Percentiles rank a stretch among this genome's conserved stretches.
Conservation (phyloP, 2,888 invertebrate genomes). For the Andrena hattorfiana region DNA sequence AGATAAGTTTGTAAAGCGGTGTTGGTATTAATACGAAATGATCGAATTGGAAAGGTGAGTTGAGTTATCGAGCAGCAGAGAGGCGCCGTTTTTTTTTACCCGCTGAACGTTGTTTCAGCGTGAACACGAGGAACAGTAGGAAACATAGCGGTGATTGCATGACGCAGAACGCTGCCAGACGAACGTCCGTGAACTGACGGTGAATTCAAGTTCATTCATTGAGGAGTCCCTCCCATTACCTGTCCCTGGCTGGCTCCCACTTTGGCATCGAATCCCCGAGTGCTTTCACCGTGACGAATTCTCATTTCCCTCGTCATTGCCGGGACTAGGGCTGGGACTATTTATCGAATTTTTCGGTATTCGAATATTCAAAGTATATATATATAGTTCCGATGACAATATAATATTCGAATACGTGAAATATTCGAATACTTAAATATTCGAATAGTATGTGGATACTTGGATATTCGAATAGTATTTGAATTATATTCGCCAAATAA, state of each 20-base stretch:
- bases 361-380: no score
- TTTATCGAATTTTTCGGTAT: no score
- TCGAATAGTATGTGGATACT: no score
- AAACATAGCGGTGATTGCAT: slow-evolving; percentile 57
- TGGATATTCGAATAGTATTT: no score
- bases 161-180: slow-evolving; percentile 39
- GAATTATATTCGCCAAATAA: no score
- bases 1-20: no score
- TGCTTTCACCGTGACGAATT: slow-evolving; percentile 26
- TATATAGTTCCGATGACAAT: no score
- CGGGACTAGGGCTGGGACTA: no score
- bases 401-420: no score
- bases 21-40: no score
- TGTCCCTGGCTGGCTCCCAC: slow-evolving; percentile 52
- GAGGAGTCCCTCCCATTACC: slow-evolving; percentile 49
- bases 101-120: slow-evolving; percentile 34
- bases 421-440: no score
- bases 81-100: slow-evolving; percentile 51
- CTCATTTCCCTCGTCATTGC: not conserved
- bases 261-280: slow-evolving; percentile 2
- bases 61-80: not conserved
- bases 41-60: no score
- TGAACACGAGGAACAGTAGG: slow-evolving; percentile 34
- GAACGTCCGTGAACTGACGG: slow-evolving; percentile 72
- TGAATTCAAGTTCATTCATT: slow-evolving; percentile 65